phyloP scores from a whole-genome alignment of 2,113 vertebrate genomes.

The Stegostoma tigrinum region DNA sequence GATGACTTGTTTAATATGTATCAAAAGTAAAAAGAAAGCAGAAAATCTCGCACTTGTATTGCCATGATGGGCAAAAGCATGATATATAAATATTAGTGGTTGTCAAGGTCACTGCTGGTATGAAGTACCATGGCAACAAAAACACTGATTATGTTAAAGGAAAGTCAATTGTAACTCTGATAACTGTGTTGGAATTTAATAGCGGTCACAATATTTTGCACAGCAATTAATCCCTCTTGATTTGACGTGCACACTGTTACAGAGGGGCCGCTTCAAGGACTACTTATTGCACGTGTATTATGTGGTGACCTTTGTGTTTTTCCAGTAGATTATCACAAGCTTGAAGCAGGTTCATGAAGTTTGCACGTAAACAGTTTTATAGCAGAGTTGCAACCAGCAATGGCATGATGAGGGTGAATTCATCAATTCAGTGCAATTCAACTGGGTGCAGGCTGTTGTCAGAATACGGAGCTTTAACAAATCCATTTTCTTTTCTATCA shows the following conservation, averaged over 20 bases:
- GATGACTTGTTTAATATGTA: not conserved
- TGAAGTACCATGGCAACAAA: not conserved
- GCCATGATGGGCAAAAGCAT: not conserved
- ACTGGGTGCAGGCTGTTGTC: constrained; percentile 7
- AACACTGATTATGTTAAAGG: not conserved
- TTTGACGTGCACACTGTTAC: not conserved
- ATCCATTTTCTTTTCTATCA: not conserved
- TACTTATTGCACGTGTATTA: not conserved
- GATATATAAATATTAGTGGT: not conserved
- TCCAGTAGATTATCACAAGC: not conserved
- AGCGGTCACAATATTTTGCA: constrained; percentile 14
- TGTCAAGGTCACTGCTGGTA: not conserved
- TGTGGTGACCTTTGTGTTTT: not conserved
- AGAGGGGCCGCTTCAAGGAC: not conserved
- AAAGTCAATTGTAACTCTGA: not conserved
- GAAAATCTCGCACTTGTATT: not conserved
- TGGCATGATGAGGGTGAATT: not conserved
- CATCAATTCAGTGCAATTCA: not conserved
- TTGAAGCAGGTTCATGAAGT: not conserved
- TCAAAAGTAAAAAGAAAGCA: not conserved
- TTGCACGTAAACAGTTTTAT: not conserved
- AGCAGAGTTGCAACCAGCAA: not conserved
- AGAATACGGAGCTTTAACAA: not conserved
- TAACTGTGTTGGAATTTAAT: not conserved
- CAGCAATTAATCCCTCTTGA: constrained; percentile 16